A percentile compares a stretch with the other conserved stretches of the same genome.
These are phyloP conservation scores for Heliopora coerulea DNA, from an alignment of 92 coral and sea anemone species.

Conservation along the genomic window DNA sequence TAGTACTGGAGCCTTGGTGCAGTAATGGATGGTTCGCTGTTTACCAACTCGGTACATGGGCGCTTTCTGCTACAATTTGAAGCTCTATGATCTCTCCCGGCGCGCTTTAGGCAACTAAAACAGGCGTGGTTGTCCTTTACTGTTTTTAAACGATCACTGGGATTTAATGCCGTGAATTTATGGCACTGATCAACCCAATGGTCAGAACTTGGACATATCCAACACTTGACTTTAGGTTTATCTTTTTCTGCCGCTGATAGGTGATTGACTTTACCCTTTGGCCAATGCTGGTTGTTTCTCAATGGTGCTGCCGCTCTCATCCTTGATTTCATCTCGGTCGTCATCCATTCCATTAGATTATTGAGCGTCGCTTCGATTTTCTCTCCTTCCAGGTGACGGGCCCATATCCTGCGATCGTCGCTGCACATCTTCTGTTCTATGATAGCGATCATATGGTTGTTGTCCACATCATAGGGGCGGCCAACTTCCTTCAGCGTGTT, in stretches of 20 bases:
- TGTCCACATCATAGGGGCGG: conserved; percentile 60
- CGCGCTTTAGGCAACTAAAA: conserved; percentile 56
- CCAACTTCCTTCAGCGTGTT: conserved; percentile 67
- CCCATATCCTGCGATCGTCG: conserved; percentile 60
- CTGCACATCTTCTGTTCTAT: conserved; percentile 60
- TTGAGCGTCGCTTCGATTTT: conserved; percentile 37
- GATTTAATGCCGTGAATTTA: conserved; percentile 5
- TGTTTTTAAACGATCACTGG: conserved; percentile 32
- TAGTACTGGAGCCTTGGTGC: neutral
- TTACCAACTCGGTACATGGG: conserved; percentile 45
- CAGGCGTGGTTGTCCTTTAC: conserved; percentile 59
- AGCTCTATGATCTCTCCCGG: conserved; percentile 58
- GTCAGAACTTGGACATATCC: conserved; percentile 38
- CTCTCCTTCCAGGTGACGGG: conserved; percentile 42
- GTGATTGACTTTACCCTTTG: conserved; percentile 1
- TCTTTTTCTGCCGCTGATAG: neutral
- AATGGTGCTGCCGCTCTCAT: conserved; percentile 58
- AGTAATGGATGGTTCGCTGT: conserved; percentile 29
- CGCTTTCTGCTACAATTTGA: conserved; percentile 48
- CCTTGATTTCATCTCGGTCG: conserved; percentile 53
- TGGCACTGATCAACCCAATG: conserved; percentile 56
- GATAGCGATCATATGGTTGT: conserved; percentile 63
- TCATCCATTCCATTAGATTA: conserved; percentile 57
- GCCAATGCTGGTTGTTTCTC: conserved; percentile 10
- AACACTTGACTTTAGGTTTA: neutral